phyloP scores from a whole-genome alignment of 2,797 vertebrate species.

The Leuciscus waleckii region DNA sequence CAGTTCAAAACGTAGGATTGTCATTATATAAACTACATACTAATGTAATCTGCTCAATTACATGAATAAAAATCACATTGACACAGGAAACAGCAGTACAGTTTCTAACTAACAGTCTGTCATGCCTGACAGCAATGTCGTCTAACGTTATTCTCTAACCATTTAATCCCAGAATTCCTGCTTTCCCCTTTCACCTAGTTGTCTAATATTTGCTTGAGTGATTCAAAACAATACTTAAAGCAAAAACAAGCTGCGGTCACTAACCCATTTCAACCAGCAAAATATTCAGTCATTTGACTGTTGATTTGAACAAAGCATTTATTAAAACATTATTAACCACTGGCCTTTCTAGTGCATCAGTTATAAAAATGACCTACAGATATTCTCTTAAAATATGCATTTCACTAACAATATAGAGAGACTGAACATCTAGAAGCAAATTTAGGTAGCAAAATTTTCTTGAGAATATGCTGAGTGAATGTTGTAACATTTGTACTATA shows the following conservation, averaged over 20 bases:
- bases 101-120: not conserved
- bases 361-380: slow-evolving; percentile 3
- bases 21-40: not conserved
- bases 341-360: not conserved
- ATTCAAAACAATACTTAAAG: not conserved
- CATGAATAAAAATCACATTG: not conserved
- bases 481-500: not conserved
- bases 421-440: slow-evolving; percentile 5
- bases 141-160: not conserved
- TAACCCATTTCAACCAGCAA: not conserved
- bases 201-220: not conserved
- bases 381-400: not conserved
- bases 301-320: slow-evolving; percentile 6
- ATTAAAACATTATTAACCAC: slow-evolving; percentile 26
- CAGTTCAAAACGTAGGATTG: not conserved
- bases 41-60: not conserved
- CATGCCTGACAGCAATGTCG: not conserved
- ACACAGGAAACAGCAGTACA: not conserved
- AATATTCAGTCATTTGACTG: not conserved
- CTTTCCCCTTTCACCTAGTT: slow-evolving; percentile 21
- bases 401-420: not conserved
- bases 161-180: not conserved
- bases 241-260: not conserved
- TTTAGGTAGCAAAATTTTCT: slow-evolving; percentile 24
- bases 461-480: not conserved